Evolutionary conservation across 92 coral and sea anemone genomes (phyloP), one percentile per base, ranked within the genome.

Genomic region (Zoanthus sociatus): DNA sequence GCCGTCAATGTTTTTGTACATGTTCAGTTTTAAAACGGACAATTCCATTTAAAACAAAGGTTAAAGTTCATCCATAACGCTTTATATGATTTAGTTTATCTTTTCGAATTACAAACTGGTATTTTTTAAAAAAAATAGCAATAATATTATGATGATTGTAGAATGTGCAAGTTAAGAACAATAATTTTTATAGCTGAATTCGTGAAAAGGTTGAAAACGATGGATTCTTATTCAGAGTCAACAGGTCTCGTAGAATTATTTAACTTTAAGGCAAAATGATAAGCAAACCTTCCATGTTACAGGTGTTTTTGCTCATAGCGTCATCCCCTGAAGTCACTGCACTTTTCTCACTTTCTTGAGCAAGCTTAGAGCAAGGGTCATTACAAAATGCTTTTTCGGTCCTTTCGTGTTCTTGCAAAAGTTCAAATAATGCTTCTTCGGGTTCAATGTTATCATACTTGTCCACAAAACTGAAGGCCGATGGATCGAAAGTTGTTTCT

Each of bases 361-460:
- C 58, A n/a, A 46, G 85, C 20, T 66, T 68, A 44, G 60, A 8
- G 12, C 60, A 47, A 18, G 16, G 60, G 11, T 10, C 64, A n/a
- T 66, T 71, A 15, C 61, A 46, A 26, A 32, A 11, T 47, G 26
- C 73, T 42, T 45, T 81, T 45, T 66, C 58, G 26, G n/a, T 47
- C 0, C 60, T 67, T 45, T 47, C 75, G 18, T 67, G 81, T 86
- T 94, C 94, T 64, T 90, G 92, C 89, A 94, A 81, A 76, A 94
- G 88, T 26, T 83, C 89, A 61, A 94, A 87, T 33, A 94, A 77
- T 48, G 91, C 84, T 73, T 92, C 97, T 5, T 87, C 83, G 18
- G 97, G 94, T 56, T 90, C 93, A 21, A 33, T 51, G 31, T 16
- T 61, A 79, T 88, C 91, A 74, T 67, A 66, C 46, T 46, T 91